Evolutionary conservation across 2,888 invertebrate species (phyloP).

Genomic region (Trissonchulus sp.): DNA sequence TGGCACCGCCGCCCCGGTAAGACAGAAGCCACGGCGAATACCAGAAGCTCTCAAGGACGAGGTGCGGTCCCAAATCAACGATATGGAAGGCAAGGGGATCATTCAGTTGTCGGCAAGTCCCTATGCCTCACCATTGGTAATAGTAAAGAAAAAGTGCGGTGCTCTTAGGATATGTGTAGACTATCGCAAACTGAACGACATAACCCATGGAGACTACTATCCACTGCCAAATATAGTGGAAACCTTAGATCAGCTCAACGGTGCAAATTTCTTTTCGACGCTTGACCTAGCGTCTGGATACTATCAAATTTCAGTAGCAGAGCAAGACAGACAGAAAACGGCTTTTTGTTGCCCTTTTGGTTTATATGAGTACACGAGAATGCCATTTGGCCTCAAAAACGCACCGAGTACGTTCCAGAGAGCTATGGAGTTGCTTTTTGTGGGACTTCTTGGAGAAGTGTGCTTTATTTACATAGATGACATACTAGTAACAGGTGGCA

Average conservation of each 20-base stretch:
- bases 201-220: background rate
- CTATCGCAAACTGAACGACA: background rate
- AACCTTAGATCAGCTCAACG: background rate
- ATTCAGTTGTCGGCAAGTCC: background rate
- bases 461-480: constrained; percentile 24
- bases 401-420: constrained; percentile 36
- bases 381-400: constrained; percentile 36
- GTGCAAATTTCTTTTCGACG: constrained; percentile 14
- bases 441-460: background rate
- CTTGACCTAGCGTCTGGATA: constrained; percentile 30
- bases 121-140: background rate
- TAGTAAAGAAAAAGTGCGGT: background rate
- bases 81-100: background rate
- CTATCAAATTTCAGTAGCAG: constrained; percentile 29
- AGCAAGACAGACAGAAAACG: constrained; percentile 32
- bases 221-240: constrained; percentile 7
- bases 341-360: constrained; percentile 34
- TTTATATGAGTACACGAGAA: constrained; percentile 35
- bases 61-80: background rate
- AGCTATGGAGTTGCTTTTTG: constrained; percentile 22
- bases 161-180: constrained; percentile 1
- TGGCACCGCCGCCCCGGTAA: background rate
- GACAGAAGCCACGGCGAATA: background rate
- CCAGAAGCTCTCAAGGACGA: background rate
- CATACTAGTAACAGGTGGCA: background rate